Evolutionary conservation across 2,113 vertebrate genomes (phyloP).

Genomic region (Alouatta palliata): DNA sequence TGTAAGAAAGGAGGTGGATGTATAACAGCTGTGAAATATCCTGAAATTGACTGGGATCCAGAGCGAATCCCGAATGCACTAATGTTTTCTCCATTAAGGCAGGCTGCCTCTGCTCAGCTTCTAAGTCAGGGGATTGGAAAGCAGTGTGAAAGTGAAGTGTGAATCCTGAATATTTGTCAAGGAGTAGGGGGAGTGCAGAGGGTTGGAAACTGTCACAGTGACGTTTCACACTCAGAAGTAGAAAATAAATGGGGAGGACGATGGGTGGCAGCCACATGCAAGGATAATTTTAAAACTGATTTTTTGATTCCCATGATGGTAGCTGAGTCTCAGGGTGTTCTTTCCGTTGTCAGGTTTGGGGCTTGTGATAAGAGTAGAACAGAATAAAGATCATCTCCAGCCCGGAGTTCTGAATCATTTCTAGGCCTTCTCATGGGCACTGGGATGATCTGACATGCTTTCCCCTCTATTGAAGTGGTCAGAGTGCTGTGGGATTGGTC

Average conservation of each 20-base stretch:
- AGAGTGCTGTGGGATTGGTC: background rate
- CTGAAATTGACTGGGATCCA: slow-evolving; percentile 62
- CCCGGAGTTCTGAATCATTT: slow-evolving; percentile 55
- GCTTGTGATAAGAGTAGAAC: slow-evolving; percentile 68
- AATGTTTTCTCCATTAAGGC: slow-evolving; percentile 53
- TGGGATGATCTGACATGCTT: background rate
- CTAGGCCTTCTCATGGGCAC: background rate
- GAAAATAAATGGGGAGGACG: background rate
- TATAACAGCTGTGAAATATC: slow-evolving; percentile 62
- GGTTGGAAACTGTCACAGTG: background rate
- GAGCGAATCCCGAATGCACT: slow-evolving; percentile 14
- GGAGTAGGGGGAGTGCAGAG: accelerated
- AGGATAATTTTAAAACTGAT: slow-evolving; percentile 8
- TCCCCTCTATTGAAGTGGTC: background rate
- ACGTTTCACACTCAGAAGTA: background rate
- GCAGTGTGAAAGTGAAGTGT: background rate
- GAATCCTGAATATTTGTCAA: background rate
- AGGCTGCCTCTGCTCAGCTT: background rate
- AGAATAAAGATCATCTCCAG: slow-evolving; percentile 67
- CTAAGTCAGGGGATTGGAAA: slow-evolving; percentile 19
- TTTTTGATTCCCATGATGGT: slow-evolving; percentile 58
- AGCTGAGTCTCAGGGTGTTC: slow-evolving; percentile 65
- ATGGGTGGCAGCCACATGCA: background rate
- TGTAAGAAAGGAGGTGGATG: slow-evolving; percentile 61
- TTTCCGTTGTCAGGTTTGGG: slow-evolving; percentile 42